Evolutionary conservation across 1,140 invertebrate species (phyloP).

Genomic region (Argopecten irradians): DNA sequence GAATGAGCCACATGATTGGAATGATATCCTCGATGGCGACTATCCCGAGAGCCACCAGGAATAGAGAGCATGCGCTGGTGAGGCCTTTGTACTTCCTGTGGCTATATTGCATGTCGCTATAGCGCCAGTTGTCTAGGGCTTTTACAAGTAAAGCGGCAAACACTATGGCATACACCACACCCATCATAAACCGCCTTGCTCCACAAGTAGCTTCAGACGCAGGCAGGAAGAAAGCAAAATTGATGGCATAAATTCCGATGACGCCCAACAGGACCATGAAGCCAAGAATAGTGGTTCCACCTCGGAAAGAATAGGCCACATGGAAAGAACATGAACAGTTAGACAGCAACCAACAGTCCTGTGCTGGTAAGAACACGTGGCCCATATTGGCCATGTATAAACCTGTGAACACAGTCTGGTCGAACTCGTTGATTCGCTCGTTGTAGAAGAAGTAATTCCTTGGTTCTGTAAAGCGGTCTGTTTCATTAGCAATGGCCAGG

Average conservation of each 20-base stretch:
- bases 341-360: slow-evolving; percentile 72
- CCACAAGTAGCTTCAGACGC: slow-evolving; percentile 64
- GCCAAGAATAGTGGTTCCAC: slow-evolving; percentile 78
- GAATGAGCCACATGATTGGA: slow-evolving; percentile 69
- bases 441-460: slow-evolving; percentile 69
- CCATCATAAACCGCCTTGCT: slow-evolving; percentile 72
- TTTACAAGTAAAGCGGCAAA: slow-evolving; percentile 78
- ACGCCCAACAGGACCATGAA: slow-evolving; percentile 79
- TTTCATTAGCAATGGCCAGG: not conserved
- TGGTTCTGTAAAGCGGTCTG: slow-evolving; percentile 42
- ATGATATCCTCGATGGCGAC: slow-evolving; percentile 76
- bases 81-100: slow-evolving; percentile 65
- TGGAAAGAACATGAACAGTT: slow-evolving; percentile 78
- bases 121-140: slow-evolving; percentile 77
- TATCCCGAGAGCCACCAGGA: slow-evolving; percentile 75
- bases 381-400: slow-evolving; percentile 72
- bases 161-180: slow-evolving; percentile 77
- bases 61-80: slow-evolving; percentile 69
- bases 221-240: slow-evolving; percentile 79
- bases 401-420: slow-evolving; percentile 34
- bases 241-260: slow-evolving; percentile 77
- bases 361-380: slow-evolving; percentile 73
- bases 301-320: slow-evolving; percentile 74
- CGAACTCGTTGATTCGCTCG: not conserved
- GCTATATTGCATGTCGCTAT: slow-evolving; percentile 64